phyloP scores from a whole-genome alignment of 1,140 invertebrate genomes.

The Zaprionus gabonicus region DNA sequence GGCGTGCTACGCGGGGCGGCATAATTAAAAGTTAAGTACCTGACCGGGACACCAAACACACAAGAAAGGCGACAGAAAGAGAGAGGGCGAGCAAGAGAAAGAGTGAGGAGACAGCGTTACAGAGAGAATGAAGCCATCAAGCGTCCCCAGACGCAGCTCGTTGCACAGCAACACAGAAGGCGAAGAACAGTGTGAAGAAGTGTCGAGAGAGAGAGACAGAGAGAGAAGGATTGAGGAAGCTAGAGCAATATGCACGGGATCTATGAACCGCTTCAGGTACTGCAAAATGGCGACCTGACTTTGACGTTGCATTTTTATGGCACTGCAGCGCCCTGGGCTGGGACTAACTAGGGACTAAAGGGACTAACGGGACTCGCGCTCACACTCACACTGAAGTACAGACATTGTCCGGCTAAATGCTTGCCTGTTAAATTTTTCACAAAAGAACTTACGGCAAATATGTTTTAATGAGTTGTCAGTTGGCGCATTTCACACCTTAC shows the following conservation, averaged over 20 bases:
- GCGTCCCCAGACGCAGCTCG: conserved; percentile 12
- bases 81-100: background rate
- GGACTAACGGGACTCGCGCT: background rate
- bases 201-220: background rate
- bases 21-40: conserved; percentile 59
- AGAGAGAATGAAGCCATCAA: conserved; percentile 9
- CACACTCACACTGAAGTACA: background rate
- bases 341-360: conserved; percentile 11
- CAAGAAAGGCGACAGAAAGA: conserved; percentile 1
- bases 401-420: conserved; percentile 35
- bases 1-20: conserved; percentile 40
- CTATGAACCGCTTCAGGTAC: conserved; percentile 3
- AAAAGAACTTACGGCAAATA: conserved; percentile 52
- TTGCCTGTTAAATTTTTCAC: conserved; percentile 41
- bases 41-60: conserved; percentile 38
- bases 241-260: background rate
- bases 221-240: conserved; percentile 4
- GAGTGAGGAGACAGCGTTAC: background rate
- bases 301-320: conserved; percentile 34
- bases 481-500: conserved; percentile 11
- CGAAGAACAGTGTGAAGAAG: background rate
- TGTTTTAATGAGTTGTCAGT: conserved; percentile 48
- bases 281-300: conserved; percentile 11
- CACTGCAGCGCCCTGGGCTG: conserved; percentile 11
- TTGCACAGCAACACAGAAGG: background rate